Evolutionary conservation across 2,888 invertebrate genomes (phyloP).

Genomic region (Phymatocera aterrima): DNA sequence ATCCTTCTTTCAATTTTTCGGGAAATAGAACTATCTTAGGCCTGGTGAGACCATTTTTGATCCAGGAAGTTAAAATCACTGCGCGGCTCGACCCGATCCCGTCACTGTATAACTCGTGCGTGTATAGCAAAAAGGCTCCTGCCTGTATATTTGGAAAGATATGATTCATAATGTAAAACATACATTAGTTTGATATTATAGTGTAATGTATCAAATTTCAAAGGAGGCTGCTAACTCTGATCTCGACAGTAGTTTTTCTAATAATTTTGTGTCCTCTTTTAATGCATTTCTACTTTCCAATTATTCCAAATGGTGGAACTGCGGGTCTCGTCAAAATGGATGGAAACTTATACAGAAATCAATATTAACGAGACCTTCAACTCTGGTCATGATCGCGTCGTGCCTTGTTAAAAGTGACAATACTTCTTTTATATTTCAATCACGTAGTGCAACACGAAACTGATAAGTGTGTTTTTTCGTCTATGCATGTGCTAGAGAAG

Average conservation of each 20-base stretch:
- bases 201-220: not conserved
- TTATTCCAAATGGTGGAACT: too few relatives aligned
- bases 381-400: not conserved
- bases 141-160: conserved; percentile 75
- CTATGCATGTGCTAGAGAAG: not conserved
- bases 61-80: conserved; percentile 84
- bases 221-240: not conserved
- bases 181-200: too few relatives aligned
- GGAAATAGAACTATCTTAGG: conserved; percentile 82
- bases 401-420: not conserved
- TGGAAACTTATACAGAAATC: not conserved
- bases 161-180: not conserved
- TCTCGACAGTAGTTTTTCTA: too few relatives aligned
- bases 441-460: not conserved
- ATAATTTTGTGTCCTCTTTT: too few relatives aligned
- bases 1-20: conserved; percentile 81
- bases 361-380: not conserved
- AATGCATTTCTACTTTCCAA: too few relatives aligned
- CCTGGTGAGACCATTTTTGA: conserved; percentile 80
- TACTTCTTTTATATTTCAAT: not conserved
- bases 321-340: not conserved
- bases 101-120: conserved; percentile 84
- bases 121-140: conserved; percentile 84
- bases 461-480: not conserved
- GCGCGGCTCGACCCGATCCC: conserved; percentile 84